Evolutionary conservation across 1,140 invertebrate species (phyloP).

Genomic region (Homarus americanus): DNA sequence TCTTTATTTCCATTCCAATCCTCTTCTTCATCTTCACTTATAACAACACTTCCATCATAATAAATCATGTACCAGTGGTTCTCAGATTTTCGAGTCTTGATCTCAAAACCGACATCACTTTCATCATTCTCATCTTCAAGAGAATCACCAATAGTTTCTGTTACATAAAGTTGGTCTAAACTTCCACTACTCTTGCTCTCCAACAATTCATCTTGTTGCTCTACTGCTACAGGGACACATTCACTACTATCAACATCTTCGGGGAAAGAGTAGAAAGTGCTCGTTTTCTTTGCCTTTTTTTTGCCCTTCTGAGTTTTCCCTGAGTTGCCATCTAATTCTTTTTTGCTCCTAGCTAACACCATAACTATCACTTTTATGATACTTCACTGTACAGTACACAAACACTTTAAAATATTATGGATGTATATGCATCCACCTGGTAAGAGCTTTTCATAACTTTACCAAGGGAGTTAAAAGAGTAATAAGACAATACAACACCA

Average conservation of each 20-base stretch:
- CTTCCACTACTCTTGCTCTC: neutral
- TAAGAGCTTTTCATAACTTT: neutral
- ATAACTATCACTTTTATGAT: neutral
- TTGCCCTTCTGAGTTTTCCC: neutral
- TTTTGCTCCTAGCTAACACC: conserved; percentile 14
- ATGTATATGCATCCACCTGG: neutral
- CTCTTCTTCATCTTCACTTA: conserved; percentile 36
- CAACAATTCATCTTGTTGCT: neutral
- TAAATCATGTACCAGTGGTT: conserved; percentile 68
- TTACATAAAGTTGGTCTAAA: neutral
- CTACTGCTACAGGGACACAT: neutral
- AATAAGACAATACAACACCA: neutral
- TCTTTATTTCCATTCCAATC: neutral
- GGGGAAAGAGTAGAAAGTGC: conserved; percentile 42
- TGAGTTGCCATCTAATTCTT: conserved; percentile 8
- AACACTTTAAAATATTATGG: neutral
- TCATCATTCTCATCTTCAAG: neutral
- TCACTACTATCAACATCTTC: no score
- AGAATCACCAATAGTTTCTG: neutral
- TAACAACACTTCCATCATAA: conserved; percentile 60
- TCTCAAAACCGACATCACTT: conserved; percentile 24
- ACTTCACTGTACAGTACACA: neutral
- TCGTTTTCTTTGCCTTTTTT: conserved; percentile 20
- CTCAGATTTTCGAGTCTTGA: conserved; percentile 53
- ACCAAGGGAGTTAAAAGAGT: neutral